Evolutionary conservation across 2,888 invertebrate genomes (phyloP), one percentile per base, ranked within the genome.

Genomic region (Cecidostiba fungosa): DNA sequence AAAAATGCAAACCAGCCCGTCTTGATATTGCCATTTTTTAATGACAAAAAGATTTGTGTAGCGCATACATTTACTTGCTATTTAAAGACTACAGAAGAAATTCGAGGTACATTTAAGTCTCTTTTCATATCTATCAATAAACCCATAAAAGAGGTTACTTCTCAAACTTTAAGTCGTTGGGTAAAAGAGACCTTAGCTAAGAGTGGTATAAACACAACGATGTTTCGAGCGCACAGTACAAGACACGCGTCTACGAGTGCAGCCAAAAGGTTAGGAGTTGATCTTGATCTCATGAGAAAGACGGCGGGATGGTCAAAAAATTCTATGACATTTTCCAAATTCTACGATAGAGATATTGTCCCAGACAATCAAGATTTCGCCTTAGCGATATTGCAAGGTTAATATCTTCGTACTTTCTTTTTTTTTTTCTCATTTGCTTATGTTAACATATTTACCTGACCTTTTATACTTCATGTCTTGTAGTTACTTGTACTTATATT

Each of bases 11-110:
- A 29, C 0, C 84, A 88, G 59, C 85, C 85, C 0, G 29, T 50
- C 3, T 19, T 88, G 32, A 4, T 79, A 23, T 19, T 89, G 47
- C 87, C 88, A 26, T 86, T 86, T 72, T 88, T 78, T 29, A 66
- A 84, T 36, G 54, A 87, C 8, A 62, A n/a, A 29, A 82, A 69
- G 0, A 66, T 88, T 23, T 88, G 86, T 39, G 83, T 72, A 23
- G 88, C 88, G 4, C 43, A 59, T 19, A 47, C 84, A 3, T 43
- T 87, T 36, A 19, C 50, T n/a, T 69, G 23, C 6, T 85, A 86
- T 26, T 19, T 19, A 26, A 8, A 29, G 1, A 29, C 2, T 16
- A 50, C 29, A 8, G 29, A 29, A 76, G 2, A 2, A 0, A 62
- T 77, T n/a, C 23, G 16, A 23, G 10, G 36, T 16, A 1, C 32